Evolutionary conservation across 2,888 invertebrate genomes (phyloP).

Genomic region (Caenorhabditis angaria): DNA sequence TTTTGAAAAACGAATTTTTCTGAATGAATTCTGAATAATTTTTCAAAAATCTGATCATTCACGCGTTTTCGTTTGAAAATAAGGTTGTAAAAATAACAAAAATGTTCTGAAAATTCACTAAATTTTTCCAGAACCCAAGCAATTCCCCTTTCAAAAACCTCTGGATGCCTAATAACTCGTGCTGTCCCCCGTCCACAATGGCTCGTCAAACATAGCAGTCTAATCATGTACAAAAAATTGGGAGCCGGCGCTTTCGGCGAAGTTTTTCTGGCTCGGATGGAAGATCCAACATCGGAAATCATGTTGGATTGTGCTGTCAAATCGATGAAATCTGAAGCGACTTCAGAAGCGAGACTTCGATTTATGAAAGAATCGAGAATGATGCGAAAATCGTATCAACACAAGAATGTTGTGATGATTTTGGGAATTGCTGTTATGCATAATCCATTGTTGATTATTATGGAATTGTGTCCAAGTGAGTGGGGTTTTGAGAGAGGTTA

Average conservation of each 20-base stretch:
- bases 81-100: background rate
- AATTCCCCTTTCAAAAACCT: conserved; percentile 38
- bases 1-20: no score
- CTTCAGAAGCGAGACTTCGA: conserved; percentile 47
- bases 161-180: conserved; percentile 19
- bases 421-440: conserved; percentile 60
- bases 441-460: conserved; percentile 61
- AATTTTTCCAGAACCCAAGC: conserved; percentile 30
- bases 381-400: conserved; percentile 59
- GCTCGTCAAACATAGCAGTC: conserved; percentile 59
- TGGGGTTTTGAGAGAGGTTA: no score
- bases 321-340: conserved; percentile 54
- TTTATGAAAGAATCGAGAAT: conserved; percentile 66
- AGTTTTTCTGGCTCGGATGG: conserved; percentile 49
- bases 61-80: no score
- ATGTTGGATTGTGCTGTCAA: conserved; percentile 62
- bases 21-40: no score
- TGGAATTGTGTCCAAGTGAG: conserved; percentile 62
- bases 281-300: conserved; percentile 36
- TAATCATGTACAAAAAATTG: conserved; percentile 52
- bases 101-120: background rate
- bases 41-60: no score
- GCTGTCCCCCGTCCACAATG: conserved; percentile 49
- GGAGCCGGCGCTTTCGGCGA: conserved; percentile 61
- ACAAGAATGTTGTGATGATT: conserved; percentile 61